Evolutionary conservation across 2,113 vertebrate species (phyloP).

Genomic region (Trematocara nigrifrons): DNA sequence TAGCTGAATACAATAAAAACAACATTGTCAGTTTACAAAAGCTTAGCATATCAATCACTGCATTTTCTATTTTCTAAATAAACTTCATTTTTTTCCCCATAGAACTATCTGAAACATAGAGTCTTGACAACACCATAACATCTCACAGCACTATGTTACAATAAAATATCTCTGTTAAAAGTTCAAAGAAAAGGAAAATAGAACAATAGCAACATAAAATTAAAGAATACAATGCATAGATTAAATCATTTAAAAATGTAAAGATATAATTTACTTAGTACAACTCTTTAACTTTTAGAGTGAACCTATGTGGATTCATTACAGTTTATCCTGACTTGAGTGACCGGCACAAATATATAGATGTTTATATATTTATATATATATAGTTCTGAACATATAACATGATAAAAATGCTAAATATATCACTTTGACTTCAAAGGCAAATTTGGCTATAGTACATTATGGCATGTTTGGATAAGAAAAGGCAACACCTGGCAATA

Average conservation of each 20-base stretch:
- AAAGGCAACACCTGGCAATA: slow-evolving; percentile 57
- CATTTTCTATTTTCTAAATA: slow-evolving; percentile 85
- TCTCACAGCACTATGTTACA: slow-evolving; percentile 93
- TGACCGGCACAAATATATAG: slow-evolving; percentile 70
- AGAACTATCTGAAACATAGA: slow-evolving; percentile 84
- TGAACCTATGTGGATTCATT: slow-evolving; percentile 58
- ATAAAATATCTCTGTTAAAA: slow-evolving; percentile 85
- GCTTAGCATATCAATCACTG: slow-evolving; percentile 82
- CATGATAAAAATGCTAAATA: slow-evolving; percentile 56
- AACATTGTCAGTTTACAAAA: slow-evolving; percentile 86
- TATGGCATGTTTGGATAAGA: slow-evolving; percentile 49
- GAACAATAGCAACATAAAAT: slow-evolving; percentile 73
- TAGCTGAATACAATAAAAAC: slow-evolving; percentile 77
- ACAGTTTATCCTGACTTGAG: slow-evolving; percentile 64
- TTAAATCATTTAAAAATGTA: slow-evolving; percentile 83
- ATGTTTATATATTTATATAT: slow-evolving; percentile 43
- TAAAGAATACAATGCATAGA: slow-evolving; percentile 91
- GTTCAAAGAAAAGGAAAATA: slow-evolving; percentile 74
- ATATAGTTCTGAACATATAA: slow-evolving; percentile 53
- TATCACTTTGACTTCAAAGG: slow-evolving; percentile 58
- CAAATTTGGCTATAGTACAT: slow-evolving; percentile 62
- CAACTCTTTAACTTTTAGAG: slow-evolving; percentile 57
- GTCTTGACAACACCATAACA: slow-evolving; percentile 80
- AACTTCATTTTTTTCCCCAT: slow-evolving; percentile 77
- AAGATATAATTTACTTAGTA: slow-evolving; percentile 79